A percentile compares a stretch with the other conserved stretches of the same genome.
Evolutionary conservation across 2,797 vertebrate species (phyloP).

Genomic region (Falco columbarius): DNA sequence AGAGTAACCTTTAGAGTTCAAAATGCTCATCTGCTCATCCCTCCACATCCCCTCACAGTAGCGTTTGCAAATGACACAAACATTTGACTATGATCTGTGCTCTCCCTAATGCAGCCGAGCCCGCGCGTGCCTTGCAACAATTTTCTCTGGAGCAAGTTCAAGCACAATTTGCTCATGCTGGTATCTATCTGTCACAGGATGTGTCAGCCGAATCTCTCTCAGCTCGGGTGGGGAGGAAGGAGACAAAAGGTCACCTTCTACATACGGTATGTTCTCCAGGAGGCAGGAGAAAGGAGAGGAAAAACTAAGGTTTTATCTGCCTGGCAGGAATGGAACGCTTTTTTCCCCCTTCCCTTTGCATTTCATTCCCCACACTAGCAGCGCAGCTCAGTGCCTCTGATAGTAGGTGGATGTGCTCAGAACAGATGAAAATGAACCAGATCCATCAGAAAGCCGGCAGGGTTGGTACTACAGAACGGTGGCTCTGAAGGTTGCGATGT

Average conservation of each 20-base stretch:
- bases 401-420: not conserved
- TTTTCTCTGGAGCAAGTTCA: constrained; percentile 48
- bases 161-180: constrained; percentile 40
- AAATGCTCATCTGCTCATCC: not conserved
- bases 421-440: not conserved
- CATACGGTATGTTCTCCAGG: not conserved
- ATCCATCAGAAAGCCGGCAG: not conserved
- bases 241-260: constrained; percentile 46
- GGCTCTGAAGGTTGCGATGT: not conserved
- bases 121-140: not conserved
- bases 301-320: not conserved
- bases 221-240: not conserved
- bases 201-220: constrained; percentile 11
- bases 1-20: constrained; percentile 24
- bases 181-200: not conserved
- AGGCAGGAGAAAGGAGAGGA: not conserved
- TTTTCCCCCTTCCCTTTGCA: not conserved
- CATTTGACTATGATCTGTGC: not conserved
- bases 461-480: fast-evolving
- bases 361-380: not conserved
- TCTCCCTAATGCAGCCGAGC: not conserved
- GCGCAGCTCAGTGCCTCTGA: not conserved
- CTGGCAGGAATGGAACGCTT: not conserved
- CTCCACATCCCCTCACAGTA: not conserved
- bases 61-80: constrained; percentile 3